phyloP scores from a whole-genome alignment of 2,797 vertebrate species.

The Eulemur rubriventer region DNA sequence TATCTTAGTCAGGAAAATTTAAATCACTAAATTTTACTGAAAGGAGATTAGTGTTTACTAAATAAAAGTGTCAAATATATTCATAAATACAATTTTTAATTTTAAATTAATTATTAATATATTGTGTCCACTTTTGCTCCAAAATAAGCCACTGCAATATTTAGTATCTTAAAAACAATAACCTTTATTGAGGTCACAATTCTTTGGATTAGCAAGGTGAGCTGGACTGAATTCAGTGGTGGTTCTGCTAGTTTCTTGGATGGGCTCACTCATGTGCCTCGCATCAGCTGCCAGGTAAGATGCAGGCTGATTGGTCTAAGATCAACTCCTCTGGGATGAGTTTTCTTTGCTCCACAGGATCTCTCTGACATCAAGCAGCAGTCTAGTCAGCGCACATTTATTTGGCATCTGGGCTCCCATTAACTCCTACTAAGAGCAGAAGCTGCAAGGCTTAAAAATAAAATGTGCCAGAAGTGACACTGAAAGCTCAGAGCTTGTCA shows the following conservation, averaged over 20 bases:
- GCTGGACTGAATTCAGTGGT: fast-evolving
- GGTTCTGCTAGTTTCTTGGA: neutral
- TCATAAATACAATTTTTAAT: neutral
- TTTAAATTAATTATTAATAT: neutral
- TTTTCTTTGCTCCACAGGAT: neutral
- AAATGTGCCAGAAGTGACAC: neutral
- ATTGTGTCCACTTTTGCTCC: neutral
- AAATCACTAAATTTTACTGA: neutral
- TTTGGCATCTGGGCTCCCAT: neutral
- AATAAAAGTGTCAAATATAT: neutral
- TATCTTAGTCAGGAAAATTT: neutral
- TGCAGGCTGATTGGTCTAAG: neutral
- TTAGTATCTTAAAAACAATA: neutral
- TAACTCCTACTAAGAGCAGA: neutral
- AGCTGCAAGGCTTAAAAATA: neutral
- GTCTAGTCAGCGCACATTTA: neutral
- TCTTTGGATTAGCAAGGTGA: neutral
- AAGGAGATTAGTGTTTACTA: neutral
- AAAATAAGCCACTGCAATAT: neutral
- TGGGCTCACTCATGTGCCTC: neutral
- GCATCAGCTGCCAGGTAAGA: neutral
- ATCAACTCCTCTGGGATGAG: neutral
- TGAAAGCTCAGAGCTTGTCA: neutral
- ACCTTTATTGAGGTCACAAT: neutral
- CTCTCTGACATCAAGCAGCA: neutral